A percentile compares a stretch with the other conserved stretches of the same genome.
phyloP scores from a whole-genome alignment of 2,797 vertebrate genomes.

The Knipowitschia caucasica region DNA sequence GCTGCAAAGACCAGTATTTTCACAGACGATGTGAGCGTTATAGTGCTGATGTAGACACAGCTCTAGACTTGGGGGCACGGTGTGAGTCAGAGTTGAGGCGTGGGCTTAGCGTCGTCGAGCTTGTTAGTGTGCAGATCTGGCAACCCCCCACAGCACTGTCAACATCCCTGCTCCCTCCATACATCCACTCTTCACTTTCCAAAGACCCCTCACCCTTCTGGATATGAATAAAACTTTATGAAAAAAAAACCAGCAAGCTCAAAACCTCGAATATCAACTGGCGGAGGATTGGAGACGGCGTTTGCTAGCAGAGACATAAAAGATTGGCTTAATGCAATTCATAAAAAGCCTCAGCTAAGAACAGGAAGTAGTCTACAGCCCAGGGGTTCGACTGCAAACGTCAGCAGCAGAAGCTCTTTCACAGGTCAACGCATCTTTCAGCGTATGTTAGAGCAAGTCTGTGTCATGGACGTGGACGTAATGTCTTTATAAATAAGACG shows the following conservation, averaged over 20 bases:
- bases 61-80: constrained; percentile 29
- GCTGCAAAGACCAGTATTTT: constrained; percentile 1
- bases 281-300: neutral
- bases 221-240: constrained; percentile 58
- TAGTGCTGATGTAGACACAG: constrained; percentile 4
- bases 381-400: constrained; percentile 21
- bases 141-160: constrained; percentile 28
- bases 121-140: constrained; percentile 55
- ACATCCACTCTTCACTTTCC: constrained; percentile 36
- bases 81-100: constrained; percentile 53
- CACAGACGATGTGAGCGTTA: neutral
- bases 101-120: constrained; percentile 41
- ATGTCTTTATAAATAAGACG: constrained; percentile 4
- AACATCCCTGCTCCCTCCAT: constrained; percentile 12
- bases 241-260: constrained; percentile 30
- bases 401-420: constrained; percentile 34
- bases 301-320: constrained; percentile 18
- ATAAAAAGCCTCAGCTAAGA: constrained; percentile 24
- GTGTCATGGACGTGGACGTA: constrained; percentile 3
- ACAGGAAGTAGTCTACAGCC: constrained; percentile 27
- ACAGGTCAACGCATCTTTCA: constrained; percentile 41
- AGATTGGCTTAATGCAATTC: constrained; percentile 13
- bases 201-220: constrained; percentile 49
- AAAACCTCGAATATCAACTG: constrained; percentile 15
- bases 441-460: constrained; percentile 20